These are phyloP conservation scores for Lasioglossum figueresi DNA, from an alignment of 2,888 invertebrate species.

Conservation along the genomic window DNA sequence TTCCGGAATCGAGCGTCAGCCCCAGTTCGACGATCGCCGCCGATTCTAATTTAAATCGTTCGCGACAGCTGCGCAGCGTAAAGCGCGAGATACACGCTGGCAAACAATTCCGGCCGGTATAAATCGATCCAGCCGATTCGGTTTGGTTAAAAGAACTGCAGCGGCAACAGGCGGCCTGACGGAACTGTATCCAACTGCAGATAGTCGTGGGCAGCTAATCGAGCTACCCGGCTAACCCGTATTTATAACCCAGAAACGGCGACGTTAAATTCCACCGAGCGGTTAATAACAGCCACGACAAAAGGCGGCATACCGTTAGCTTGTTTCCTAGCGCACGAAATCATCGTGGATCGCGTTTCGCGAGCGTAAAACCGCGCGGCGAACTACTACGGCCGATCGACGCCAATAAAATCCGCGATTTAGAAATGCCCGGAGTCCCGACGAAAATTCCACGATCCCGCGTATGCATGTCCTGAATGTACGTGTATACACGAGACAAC, in stretches of 20 bases:
- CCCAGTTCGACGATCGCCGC: neutral
- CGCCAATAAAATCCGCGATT: conserved; percentile 40
- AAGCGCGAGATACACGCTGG: neutral
- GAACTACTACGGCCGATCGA: conserved; percentile 8
- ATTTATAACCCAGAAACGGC: conserved; percentile 15
- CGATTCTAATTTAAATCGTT: neutral
- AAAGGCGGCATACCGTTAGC: conserved; percentile 13
- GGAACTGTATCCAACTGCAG: neutral
- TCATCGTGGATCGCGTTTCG: conserved; percentile 21
- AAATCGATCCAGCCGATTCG: neutral
- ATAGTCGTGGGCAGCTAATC: conserved; percentile 5
- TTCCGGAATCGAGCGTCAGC: too few relatives aligned
- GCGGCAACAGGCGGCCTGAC: neutral
- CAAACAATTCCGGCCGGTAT: conserved; percentile 1
- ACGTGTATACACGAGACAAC: too few relatives aligned
- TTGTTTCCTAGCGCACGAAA: neutral
- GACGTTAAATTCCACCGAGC: conserved; percentile 5
- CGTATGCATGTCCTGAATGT: neutral
- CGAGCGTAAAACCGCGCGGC: neutral
- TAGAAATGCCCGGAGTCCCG: conserved; percentile 38
- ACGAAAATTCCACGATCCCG: conserved; percentile 37
- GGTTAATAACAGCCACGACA: conserved; percentile 9
- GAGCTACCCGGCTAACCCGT: conserved; percentile 13
- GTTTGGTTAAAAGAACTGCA: neutral
- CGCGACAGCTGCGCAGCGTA: neutral